Base-by-base conservation (phyloP, 2,113 vertebrate genomes). In the Xenopus borealis region DNA sequence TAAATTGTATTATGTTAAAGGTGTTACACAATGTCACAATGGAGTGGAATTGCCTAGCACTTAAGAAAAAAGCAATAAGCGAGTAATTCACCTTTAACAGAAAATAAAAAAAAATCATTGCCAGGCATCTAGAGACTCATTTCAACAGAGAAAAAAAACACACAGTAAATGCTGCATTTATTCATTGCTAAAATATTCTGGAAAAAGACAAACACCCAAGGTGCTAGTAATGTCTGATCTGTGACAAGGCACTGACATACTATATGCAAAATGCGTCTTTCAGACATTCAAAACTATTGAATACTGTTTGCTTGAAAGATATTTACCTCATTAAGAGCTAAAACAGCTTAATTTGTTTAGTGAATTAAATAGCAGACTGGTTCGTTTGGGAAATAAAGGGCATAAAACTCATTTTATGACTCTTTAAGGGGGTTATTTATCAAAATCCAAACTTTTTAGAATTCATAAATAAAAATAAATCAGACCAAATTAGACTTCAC, bases 1-100 rank as follows among this genome's bases (percentile, higher is more conserved):
- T 75, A 75, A 75, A 75, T 75, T 75, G 66, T 69, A 67, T 75
- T 69, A 69, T 75, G 73, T 69, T 69, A 69, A 72, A 75, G 66
- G 73, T 61, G 66, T 75, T 75, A 52, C 58, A 75, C 73, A 75
- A 75, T 75, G 73, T 75, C 66, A 75, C 69, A 62, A 75, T 75
- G 58, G 58, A 19, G 66, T 18, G 13, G 73, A 69, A 69, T 69
- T 75, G 73, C 69, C 61, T 69, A 69, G 73, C 66, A 67, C 65
- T 75, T 63, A 23, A 69, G 66, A 75, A 75, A 27, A 68, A 75
- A 75, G 73, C 73, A 75, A 75, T 75, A 75, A 75, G 69, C 57
- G 46, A 66, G 73, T 62, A 75, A 69, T 75, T 75, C 73, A 75
- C 73, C 66, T 69, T 69, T 75, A 75, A 75, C 73, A 75, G 73